A percentile compares a stretch with the other conserved stretches of the same genome.
Evolutionary conservation across 1,140 invertebrate genomes (phyloP).

Genomic region (Papilio polytes): DNA sequence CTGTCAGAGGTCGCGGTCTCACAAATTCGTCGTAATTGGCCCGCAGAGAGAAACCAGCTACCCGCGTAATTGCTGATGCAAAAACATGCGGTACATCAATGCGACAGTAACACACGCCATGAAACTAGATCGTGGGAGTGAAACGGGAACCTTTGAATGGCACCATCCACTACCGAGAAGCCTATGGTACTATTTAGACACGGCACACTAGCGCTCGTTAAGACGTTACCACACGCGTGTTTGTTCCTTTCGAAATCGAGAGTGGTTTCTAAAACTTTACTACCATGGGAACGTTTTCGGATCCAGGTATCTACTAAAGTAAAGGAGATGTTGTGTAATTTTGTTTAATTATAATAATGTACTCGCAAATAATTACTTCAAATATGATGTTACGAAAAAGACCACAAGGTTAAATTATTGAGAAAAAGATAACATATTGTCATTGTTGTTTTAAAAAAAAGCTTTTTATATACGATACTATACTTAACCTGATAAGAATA

Average conservation of each 20-base stretch:
- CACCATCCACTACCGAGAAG: conserved; percentile 68
- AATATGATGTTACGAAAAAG: conserved; percentile 3
- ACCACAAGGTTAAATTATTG: background rate
- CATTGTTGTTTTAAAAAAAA: background rate
- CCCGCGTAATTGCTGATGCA: conserved; percentile 76
- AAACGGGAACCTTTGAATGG: conserved; percentile 78
- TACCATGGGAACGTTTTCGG: conserved; percentile 54
- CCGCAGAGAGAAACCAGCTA: conserved; percentile 72
- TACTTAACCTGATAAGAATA: background rate
- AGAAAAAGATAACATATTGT: background rate
- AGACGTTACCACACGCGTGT: conserved; percentile 73
- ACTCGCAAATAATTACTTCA: conserved; percentile 15
- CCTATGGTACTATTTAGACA: conserved; percentile 67
- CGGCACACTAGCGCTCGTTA: conserved; percentile 72
- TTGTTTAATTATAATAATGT: conserved; percentile 23
- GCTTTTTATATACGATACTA: background rate
- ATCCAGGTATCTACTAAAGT: conserved; percentile 26
- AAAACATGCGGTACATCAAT: conserved; percentile 74
- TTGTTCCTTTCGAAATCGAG: conserved; percentile 75
- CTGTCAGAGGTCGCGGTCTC: conserved; percentile 57
- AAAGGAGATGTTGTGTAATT: conserved; percentile 36
- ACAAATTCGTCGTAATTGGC: conserved; percentile 75
- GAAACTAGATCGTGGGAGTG: conserved; percentile 80
- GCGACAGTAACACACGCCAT: conserved; percentile 72
- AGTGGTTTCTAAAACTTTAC: conserved; percentile 59